Evolutionary conservation across 2,113 vertebrate genomes (phyloP), one percentile per base, ranked within the genome.

Genomic region (Urocitellus parryii): DNA sequence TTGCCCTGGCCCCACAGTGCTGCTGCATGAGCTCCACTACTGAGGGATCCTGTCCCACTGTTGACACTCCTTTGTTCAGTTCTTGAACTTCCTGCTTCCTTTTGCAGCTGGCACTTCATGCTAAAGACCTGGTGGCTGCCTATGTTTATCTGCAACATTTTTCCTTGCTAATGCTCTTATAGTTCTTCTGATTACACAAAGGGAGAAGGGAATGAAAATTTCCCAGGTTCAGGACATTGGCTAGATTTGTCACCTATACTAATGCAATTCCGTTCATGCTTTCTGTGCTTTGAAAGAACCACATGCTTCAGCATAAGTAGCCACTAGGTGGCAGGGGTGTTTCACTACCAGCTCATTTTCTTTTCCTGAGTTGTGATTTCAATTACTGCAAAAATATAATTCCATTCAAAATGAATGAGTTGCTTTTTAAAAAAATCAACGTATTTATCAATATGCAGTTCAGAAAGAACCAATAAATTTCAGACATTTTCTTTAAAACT

Each of bases 251-350:
- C 39, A 87, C 65, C 58, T 7, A 4, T 16, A 16, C 27, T 61
- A 86, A 45, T 1, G 72, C 48, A 67, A 56, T 32, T 37, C 8
- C 53, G 86, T 76, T 79, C 20, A 37, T 42, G 32, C 56, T 58
- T 86, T 58, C 11, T 25, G 13, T 20, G n/a, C 48, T 77, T 89
- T 73, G 20, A 78, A 91, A 68, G 34, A 73, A 83, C n/a, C 56
- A 48, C 45, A 5, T 63, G 45, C 85, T 84, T 68, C 89, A 79
- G 56, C 51, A 17, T 10, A 2, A 92, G 45, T 12, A 11, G 87
- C 95, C 97, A 93, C 96, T 97, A 97, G 97, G 79, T 93, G 97
- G 96, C 97, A 97, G 95, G 65, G 10, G 48, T 91, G 96, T 53
- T 45, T 79, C 58, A 9, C 12, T 65, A 29, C 20, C n/a, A 39